These are phyloP conservation scores for Congeria kusceri DNA, from an alignment of 2,888 invertebrate genomes.

Conservation along the genomic window DNA sequence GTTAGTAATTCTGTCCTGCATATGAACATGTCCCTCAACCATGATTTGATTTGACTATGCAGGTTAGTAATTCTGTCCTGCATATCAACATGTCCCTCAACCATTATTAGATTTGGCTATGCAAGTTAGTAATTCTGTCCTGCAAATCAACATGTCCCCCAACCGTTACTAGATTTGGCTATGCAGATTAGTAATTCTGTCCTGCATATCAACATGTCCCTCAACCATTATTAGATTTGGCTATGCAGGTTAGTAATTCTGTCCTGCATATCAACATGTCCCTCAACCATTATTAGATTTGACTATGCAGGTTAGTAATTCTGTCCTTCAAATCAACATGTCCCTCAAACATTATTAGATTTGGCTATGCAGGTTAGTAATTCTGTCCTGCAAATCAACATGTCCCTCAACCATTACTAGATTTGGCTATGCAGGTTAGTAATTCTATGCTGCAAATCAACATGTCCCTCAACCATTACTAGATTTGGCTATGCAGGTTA, in stretches of 20 bases:
- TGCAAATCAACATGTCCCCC: too few relatives aligned
- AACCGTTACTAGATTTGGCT: too few relatives aligned
- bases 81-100: constrained; percentile 96
- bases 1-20: constrained; percentile 87
- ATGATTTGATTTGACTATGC: constrained; percentile 95
- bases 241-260: too few relatives aligned
- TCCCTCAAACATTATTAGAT: constrained; percentile 95
- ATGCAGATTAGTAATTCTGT: too few relatives aligned
- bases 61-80: constrained; percentile 88
- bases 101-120: constrained; percentile 96
- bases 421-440: constrained; percentile 91
- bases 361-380: constrained; percentile 90
- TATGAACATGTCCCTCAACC: constrained; percentile 96
- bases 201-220: too few relatives aligned
- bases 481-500: too few relatives aligned
- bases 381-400: constrained; percentile 96
- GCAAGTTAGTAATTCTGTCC: constrained; percentile 87
- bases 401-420: constrained; percentile 95
- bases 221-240: too few relatives aligned
- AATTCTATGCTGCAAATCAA: too few relatives aligned
- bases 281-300: not conserved
- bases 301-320: not conserved
- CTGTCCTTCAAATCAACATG: constrained; percentile 93
- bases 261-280: not conserved
- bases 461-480: too few relatives aligned